Evolutionary conservation across 2,113 vertebrate genomes (phyloP), one percentile per base, ranked within the genome.

Genomic region (Rousettus leschenaultii): DNA sequence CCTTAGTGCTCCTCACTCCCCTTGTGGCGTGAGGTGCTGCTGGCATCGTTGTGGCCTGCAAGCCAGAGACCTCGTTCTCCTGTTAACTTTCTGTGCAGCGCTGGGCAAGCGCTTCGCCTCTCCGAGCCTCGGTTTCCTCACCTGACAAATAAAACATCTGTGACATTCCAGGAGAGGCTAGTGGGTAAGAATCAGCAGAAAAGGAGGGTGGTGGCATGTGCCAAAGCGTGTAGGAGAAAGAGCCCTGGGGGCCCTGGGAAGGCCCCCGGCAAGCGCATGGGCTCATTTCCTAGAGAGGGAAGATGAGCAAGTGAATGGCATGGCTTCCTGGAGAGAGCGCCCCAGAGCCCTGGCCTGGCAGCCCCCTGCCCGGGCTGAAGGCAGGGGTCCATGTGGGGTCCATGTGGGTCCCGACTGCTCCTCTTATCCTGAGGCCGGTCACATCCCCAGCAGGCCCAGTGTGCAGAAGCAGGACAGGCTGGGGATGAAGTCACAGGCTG

Each of bases 401-500:
- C 38, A 1, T 11, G 21, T 35, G 93, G 70, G 40, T 55, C 53
- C 26, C 1, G 1, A 9, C 57, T 35, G 21, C 55, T 78, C 75
- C 26, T 38, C 12, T 92, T 48, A 18, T 45, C 59, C 79, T 11
- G 24, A 93, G 90, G 94, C 84, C 1, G 7, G 70, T 89, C 89
- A 59, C 8, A 5, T 83, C 90, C 86, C 77, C 30, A 59, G 61
- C 77, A 92, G 95, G 77, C 90, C 80, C 35, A 9, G 33, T 24
- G 61, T 61, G 95, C 92, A 96, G 89, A 26, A 96, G 65, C 93
- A 21, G 89, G 97, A 94, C 89, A 45, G 66, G 88, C 95, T 75
- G 77, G 19, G 33, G 95, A 98, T 98, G 97, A 98, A 95, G 89
- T 98, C 97, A 98, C 94, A 91, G 93, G 93, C 97, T 97, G 97